Conservation (phyloP, 2,888 invertebrate genomes). For the Diachrysia chrysitis region DNA sequence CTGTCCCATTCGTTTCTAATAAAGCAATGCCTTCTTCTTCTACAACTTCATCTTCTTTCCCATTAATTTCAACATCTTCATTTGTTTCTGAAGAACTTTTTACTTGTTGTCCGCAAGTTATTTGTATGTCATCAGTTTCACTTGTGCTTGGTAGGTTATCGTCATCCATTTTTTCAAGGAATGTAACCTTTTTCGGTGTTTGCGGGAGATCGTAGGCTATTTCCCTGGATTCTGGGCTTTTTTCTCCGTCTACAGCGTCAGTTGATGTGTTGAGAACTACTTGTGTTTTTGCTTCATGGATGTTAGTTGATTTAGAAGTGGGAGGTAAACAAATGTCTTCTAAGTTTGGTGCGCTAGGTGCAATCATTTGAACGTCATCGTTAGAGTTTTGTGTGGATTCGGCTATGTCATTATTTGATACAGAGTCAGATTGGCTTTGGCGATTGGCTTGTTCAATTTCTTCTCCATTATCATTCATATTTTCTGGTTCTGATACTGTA, state of each 20-base stretch:
- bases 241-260: conserved; percentile 68
- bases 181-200: conserved; percentile 63
- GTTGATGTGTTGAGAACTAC: conserved; percentile 63
- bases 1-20: conserved; percentile 62
- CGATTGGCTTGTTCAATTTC: conserved; percentile 5
- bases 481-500: not conserved
- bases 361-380: conserved; percentile 7
- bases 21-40: conserved; percentile 58
- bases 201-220: conserved; percentile 75
- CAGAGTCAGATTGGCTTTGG: too few species aligned
- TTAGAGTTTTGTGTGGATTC: conserved; percentile 33
- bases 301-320: conserved; percentile 39
- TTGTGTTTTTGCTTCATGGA: conserved; percentile 75
- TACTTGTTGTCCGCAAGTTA: conserved; percentile 79
- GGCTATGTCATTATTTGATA: not conserved
- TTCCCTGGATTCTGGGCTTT: conserved; percentile 74
- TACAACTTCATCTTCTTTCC: conserved; percentile 32
- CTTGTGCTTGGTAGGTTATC: conserved; percentile 80
- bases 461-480: not conserved
- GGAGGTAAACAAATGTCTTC: conserved; percentile 13
- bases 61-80: not conserved
- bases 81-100: conserved; percentile 71
- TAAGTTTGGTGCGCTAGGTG: not conserved
- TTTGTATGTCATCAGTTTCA: conserved; percentile 82
- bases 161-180: conserved; percentile 76